Conservation (phyloP, 2,797 vertebrate species). For the Denticeps clupeoides region DNA sequence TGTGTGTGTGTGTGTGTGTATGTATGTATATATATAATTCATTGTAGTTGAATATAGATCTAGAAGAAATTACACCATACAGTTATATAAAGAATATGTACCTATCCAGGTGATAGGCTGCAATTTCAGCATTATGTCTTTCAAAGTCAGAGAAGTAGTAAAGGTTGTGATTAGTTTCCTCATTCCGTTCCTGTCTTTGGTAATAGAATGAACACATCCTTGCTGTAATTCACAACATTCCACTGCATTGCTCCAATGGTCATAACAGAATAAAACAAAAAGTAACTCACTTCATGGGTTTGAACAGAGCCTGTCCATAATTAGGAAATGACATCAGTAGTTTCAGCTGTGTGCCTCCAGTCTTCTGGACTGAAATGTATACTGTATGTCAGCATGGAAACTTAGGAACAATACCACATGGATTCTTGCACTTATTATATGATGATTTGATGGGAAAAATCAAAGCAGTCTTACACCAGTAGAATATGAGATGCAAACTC, state of each 20-base stretch:
- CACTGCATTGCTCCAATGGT: no score
- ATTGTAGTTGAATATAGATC: no score
- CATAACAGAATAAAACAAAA: no score
- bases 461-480: no score
- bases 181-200: slow-evolving; percentile 62
- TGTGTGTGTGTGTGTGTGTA: neutral
- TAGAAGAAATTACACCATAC: neutral
- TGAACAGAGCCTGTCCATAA: slow-evolving; percentile 69
- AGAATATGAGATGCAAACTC: neutral
- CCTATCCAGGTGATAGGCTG: slow-evolving; percentile 76
- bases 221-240: no score
- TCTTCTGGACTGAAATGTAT: slow-evolving; percentile 64
- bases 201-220: no score
- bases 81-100: no score
- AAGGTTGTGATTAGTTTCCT: slow-evolving; percentile 69
- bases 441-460: neutral
- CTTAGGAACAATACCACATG: slow-evolving; percentile 6
- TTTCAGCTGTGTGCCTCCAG: slow-evolving; percentile 70
- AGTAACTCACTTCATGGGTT: slow-evolving; percentile 74
- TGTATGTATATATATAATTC: no score
- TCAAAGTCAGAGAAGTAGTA: slow-evolving; percentile 85
- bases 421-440: neutral
- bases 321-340: slow-evolving; percentile 66
- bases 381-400: slow-evolving; percentile 35
- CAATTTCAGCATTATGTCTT: slow-evolving; percentile 73